Conservation (phyloP, 2,888 invertebrate species). For the Acanthosoma haemorrhoidale region DNA sequence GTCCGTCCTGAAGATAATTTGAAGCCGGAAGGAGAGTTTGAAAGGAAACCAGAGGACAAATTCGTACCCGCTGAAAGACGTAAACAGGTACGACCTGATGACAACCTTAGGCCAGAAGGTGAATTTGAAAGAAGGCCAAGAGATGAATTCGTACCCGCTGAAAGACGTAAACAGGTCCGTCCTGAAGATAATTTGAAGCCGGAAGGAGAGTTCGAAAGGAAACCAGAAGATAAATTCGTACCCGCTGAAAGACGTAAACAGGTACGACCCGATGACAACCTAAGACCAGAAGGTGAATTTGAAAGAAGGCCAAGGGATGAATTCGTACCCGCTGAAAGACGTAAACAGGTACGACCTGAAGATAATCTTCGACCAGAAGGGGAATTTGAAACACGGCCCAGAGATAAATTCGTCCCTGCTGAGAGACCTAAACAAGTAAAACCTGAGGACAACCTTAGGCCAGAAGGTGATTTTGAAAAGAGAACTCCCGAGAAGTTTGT, state of each 20-base stretch:
- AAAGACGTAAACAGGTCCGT: conserved; percentile 46
- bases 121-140: conserved; percentile 51
- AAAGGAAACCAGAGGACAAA: conserved; percentile 46
- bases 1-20: conserved; percentile 50
- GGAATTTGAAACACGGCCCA: conserved; percentile 47
- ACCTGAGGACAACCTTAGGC: conserved; percentile 46
- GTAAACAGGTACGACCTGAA: conserved; percentile 43
- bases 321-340: conserved; percentile 45
- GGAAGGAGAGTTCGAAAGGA: conserved; percentile 55
- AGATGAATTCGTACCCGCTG: too few relatives aligned
- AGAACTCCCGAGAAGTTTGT: conserved; percentile 34
- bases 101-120: conserved; percentile 54
- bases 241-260: conserved; percentile 47
- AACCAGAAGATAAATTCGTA: conserved; percentile 41
- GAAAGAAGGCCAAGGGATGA: conserved; percentile 44
- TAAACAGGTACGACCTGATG: conserved; percentile 46
- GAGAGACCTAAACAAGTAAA: conserved; percentile 49
- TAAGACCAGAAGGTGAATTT: conserved; percentile 48
- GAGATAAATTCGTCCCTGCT: conserved; percentile 47
- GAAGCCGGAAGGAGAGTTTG: conserved; percentile 55
- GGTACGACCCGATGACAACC: conserved; percentile 51
- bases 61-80: conserved; percentile 44
- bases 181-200: conserved; percentile 52
- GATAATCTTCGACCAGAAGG: conserved; percentile 47
- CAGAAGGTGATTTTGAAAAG: conserved; percentile 43